Percentiles rank a stretch among this genome's conserved stretches.
Evolutionary conservation across 2,113 vertebrate genomes (phyloP).

Genomic region (human (Homo sapiens)): DNA sequence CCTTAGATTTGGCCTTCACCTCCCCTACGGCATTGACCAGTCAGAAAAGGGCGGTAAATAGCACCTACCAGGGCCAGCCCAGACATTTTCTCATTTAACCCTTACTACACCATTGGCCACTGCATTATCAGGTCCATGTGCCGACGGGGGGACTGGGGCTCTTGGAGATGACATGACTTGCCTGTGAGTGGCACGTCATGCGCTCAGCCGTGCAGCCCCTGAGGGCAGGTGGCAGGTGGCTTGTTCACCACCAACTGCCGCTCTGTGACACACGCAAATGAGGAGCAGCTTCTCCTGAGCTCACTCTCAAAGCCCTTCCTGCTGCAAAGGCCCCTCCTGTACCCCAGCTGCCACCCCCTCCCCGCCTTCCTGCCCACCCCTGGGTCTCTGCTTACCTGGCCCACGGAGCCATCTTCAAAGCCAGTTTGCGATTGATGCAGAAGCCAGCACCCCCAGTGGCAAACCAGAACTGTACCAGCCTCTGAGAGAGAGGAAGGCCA

Average conservation of each 20-base stretch:
- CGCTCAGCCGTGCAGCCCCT: rapidly evolving
- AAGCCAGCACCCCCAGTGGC: slow-evolving; percentile 96
- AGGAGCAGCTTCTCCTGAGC: neutral
- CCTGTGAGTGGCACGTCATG: neutral
- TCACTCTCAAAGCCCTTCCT: neutral
- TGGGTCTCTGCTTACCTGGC: slow-evolving; percentile 87
- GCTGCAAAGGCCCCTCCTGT: neutral
- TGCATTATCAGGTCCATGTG: neutral
- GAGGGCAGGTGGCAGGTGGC: neutral
- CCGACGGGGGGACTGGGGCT: neutral
- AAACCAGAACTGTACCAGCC: slow-evolving; percentile 94
- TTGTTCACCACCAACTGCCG: neutral
- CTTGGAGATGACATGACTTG: neutral
- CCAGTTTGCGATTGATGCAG: slow-evolving; percentile 91
- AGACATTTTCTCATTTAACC: neutral
- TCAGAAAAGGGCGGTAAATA: neutral
- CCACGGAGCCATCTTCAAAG: slow-evolving; percentile 93
- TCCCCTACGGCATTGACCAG: neutral
- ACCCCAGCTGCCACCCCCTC: neutral
- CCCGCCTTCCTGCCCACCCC: neutral
- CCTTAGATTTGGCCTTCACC: neutral
- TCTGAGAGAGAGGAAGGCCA: slow-evolving; percentile 82
- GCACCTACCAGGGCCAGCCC: neutral
- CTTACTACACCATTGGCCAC: neutral
- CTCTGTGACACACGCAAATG: neutral